Percentiles rank a stretch among this genome's conserved stretches.
These are phyloP conservation scores for Telmatochromis sp. DNA, from an alignment of 2,113 vertebrate species.

Conservation along the genomic window DNA sequence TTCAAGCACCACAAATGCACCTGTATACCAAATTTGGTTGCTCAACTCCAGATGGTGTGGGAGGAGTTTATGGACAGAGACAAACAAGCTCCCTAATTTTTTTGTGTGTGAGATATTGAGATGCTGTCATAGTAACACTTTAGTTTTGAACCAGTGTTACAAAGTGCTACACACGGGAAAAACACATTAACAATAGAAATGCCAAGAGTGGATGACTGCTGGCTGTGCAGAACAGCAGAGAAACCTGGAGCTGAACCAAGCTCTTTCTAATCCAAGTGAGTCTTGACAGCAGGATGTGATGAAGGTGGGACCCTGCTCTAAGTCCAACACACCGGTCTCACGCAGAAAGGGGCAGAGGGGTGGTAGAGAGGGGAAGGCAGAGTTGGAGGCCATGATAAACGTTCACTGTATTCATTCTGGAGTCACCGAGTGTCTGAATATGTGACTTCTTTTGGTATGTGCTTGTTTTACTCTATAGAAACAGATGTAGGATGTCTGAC, in stretches of 20 bases:
- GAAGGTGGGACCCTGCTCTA: accelerated
- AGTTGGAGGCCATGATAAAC: neutral
- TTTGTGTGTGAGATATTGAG: neutral
- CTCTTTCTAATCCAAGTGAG: neutral
- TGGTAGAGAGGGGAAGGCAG: neutral
- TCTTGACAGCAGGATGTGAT: neutral
- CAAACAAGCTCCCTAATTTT: neutral
- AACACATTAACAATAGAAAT: neutral
- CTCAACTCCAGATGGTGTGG: neutral
- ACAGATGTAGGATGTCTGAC: neutral
- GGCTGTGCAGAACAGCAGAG: neutral
- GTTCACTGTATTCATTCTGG: neutral
- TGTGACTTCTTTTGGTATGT: neutral
- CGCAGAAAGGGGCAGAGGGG: neutral
- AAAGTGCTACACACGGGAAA: neutral
- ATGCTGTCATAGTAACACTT: neutral
- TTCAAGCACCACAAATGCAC: neutral
- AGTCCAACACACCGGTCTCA: neutral
- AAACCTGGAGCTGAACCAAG: neutral
- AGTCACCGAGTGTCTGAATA: neutral
- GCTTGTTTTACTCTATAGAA: neutral
- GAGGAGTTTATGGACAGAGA: neutral
- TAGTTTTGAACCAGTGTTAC: neutral
- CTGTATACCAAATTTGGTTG: neutral
- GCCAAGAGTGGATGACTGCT: neutral